phyloP scores from a whole-genome alignment of 2,113 vertebrate genomes.

The Pterocles burchelli region DNA sequence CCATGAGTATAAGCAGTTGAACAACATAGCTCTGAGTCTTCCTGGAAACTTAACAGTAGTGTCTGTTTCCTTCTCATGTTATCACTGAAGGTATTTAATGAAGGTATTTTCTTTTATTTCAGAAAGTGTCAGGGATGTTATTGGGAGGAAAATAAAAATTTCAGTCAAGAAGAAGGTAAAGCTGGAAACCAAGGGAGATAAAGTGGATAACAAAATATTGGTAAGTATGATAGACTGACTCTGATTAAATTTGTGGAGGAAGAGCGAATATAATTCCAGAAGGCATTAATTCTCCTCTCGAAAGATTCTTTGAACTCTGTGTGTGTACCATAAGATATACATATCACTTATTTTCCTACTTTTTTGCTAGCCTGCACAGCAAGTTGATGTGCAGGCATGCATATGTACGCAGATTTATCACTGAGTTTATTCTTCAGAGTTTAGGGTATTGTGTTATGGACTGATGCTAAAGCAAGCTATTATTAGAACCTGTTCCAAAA shows the following conservation, averaged over 20 bases:
- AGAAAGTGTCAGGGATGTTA: conserved; percentile 90
- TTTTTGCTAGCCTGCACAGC: neutral
- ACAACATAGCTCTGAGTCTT: neutral
- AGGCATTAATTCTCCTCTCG: neutral
- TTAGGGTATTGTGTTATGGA: neutral
- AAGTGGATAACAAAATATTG: conserved; percentile 94
- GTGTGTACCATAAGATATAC: neutral
- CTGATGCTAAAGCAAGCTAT: neutral
- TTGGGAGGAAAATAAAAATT: conserved; percentile 94
- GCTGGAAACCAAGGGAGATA: conserved; percentile 94
- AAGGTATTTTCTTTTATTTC: conserved; percentile 49
- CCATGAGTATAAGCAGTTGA: neutral
- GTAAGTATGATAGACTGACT: conserved; percentile 73
- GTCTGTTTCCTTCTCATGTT: neutral
- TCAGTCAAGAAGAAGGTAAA: conserved; percentile 92
- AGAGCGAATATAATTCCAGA: neutral
- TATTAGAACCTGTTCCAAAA: neutral
- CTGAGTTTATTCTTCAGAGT: neutral
- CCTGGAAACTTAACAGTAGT: neutral
- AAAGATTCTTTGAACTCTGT: neutral
- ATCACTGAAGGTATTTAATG: neutral
- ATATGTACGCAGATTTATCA: neutral
- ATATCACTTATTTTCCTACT: neutral
- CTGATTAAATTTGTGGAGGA: neutral
- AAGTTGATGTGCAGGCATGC: neutral